Conservation (phyloP, 2,113 vertebrate genomes). For the Morone saxatilis region DNA sequence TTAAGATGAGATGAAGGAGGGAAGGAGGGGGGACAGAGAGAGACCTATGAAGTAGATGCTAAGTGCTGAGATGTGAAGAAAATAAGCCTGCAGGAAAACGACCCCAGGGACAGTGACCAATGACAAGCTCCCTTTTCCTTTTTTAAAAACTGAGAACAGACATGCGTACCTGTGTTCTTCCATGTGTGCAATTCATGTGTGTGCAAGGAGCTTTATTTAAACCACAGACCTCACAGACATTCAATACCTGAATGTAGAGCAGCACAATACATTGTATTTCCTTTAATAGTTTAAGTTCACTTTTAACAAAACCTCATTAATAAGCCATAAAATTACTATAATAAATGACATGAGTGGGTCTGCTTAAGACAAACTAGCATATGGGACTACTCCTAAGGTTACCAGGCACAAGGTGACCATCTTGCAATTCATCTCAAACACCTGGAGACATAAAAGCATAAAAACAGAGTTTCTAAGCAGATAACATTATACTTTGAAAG, state of each 20-base stretch:
- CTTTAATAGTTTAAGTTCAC: slow-evolving; percentile 18
- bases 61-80: slow-evolving; percentile 67
- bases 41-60: slow-evolving; percentile 58
- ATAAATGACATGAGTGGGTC: slow-evolving; percentile 25
- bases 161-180: slow-evolving; percentile 10
- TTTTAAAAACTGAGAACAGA: slow-evolving; percentile 30
- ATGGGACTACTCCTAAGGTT: slow-evolving; percentile 22
- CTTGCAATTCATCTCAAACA: slow-evolving; percentile 18
- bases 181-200: not conserved
- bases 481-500: not conserved
- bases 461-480: not conserved
- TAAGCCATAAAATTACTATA: slow-evolving; percentile 15
- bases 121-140: slow-evolving; percentile 42
- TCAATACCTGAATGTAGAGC: not conserved
- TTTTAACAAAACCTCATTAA: slow-evolving; percentile 39
- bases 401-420: slow-evolving; percentile 22
- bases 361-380: slow-evolving; percentile 27
- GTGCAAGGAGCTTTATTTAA: not conserved
- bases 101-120: slow-evolving; percentile 57
- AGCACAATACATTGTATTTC: not conserved
- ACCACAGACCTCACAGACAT: not conserved
- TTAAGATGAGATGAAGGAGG: slow-evolving; percentile 63
- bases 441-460: not conserved
- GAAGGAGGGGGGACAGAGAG: not conserved
- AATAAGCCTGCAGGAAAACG: slow-evolving; percentile 59